Evolutionary conservation across 35 echinoderm and acorn worm genomes (phyloP), one percentile per base, ranked within the genome.

Genomic region (Lytechinus variegatus): DNA sequence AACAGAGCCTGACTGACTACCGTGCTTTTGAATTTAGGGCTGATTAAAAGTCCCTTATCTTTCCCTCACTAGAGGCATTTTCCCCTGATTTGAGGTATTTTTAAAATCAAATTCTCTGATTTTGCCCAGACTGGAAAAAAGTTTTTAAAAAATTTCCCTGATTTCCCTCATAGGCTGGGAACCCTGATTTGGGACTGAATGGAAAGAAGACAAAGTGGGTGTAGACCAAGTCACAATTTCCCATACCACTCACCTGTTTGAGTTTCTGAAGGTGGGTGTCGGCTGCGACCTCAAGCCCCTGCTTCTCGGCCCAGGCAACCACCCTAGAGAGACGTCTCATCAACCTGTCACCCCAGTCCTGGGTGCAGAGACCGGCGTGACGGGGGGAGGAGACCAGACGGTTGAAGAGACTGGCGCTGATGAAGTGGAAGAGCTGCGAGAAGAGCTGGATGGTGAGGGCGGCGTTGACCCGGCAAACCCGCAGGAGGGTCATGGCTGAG

Each of bases 361-460:
- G 95, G 27, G 96, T 95, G 61, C 96, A 94, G 33, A 97, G 87
- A 14, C 94, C 60, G 3, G 95, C 86, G 61, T 98, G 97, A 3
- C 79, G 96, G 14, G 96, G 96, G 11, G 96, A 91, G 21, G 94
- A 92, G 33, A 97, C 95, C 89, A 99, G 92, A 14, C 95, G 95
- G 60, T 99, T 99, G 94, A 99, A 99, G 44, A 99, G 54, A 89
- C 96, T 96, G 44, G 96, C 97, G 86, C 96, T 97, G 90, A 99
- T 95, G 71, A 97, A 99, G 92, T 99, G 98, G 97, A 99, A 99
- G 95, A 99, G 95, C 87, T 99, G 98, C 24, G 98, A 99, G 97
- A 99, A 99, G 87, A 99, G 95, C 91, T 99, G 98, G 94, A 99
- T 99, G 91, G 98, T 99, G 94, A 99, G 98, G 55, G 97, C 98